Percentiles rank a stretch among this genome's conserved stretches.
These are phyloP conservation scores for Zygothrica quintamaculata DNA, from an alignment of 2,888 invertebrate genomes.

Conservation along the genomic window DNA sequence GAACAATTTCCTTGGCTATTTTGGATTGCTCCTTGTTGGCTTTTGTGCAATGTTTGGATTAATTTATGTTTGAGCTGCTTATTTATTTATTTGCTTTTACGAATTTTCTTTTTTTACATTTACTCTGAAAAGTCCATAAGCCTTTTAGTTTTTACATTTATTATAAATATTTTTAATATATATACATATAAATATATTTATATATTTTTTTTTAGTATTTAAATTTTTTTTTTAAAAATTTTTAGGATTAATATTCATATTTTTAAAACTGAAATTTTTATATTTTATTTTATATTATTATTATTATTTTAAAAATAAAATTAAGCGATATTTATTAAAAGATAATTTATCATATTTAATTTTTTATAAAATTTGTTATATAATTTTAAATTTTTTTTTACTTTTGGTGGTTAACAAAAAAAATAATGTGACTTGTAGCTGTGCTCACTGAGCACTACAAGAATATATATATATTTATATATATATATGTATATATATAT, in stretches of 20 bases:
- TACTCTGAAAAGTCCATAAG: too few species aligned
- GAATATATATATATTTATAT: background rate
- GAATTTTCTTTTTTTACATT: background rate
- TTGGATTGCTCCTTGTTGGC: conserved; percentile 28
- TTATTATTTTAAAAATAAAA: too few species aligned
- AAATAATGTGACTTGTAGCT: too few species aligned
- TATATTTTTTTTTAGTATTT: background rate
- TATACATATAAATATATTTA: background rate
- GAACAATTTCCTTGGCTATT: conserved; percentile 61
- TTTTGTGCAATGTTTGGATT: conserved; percentile 18
- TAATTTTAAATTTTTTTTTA: too few species aligned
- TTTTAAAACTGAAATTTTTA: background rate
- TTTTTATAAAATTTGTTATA: background rate
- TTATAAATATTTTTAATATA: background rate
- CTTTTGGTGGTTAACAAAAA: too few species aligned
- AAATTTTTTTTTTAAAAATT: too few species aligned
- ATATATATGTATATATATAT: conserved; percentile 14
- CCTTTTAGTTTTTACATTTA: background rate
- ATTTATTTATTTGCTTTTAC: conserved; percentile 22
- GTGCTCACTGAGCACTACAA: background rate
- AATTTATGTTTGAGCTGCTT: conserved; percentile 30
- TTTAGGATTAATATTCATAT: too few species aligned
- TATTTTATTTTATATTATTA: too few species aligned
- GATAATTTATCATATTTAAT: too few species aligned
- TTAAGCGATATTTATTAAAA: too few species aligned